Conservation (phyloP, 2,113 vertebrate species). For the Fulmarus glacialis region DNA sequence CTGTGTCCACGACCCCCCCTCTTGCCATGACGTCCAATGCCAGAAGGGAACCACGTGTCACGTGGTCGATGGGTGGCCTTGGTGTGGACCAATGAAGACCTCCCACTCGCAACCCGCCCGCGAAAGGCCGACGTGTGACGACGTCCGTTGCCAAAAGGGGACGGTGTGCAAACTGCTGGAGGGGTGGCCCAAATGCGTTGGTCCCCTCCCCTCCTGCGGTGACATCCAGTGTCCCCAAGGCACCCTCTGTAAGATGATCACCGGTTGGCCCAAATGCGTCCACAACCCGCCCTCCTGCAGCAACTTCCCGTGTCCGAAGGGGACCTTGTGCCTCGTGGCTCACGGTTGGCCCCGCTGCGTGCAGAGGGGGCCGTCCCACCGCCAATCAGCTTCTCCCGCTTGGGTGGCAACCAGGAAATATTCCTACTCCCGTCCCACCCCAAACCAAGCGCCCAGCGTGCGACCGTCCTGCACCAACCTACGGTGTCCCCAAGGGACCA, state of each 20-base stretch:
- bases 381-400: accelerated
- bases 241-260: not conserved
- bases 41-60: not conserved
- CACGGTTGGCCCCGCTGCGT: not conserved
- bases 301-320: not conserved
- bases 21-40: not conserved
- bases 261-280: not conserved
- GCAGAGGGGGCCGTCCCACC: not conserved
- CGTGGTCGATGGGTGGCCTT: not conserved
- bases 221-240: not conserved
- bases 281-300: not conserved
- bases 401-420: not conserved
- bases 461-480: accelerated
- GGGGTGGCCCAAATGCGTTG: not conserved
- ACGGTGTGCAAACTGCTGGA: not conserved
- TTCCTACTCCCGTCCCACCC: accelerated
- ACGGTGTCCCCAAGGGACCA: not conserved
- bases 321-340: not conserved
- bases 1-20: accelerated
- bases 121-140: accelerated
- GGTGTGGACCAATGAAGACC: not conserved
- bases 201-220: not conserved
- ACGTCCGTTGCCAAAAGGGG: not conserved
- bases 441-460: accelerated
- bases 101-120: accelerated